phyloP scores from a whole-genome alignment of 1,140 invertebrate species.

The Atta colombica region DNA sequence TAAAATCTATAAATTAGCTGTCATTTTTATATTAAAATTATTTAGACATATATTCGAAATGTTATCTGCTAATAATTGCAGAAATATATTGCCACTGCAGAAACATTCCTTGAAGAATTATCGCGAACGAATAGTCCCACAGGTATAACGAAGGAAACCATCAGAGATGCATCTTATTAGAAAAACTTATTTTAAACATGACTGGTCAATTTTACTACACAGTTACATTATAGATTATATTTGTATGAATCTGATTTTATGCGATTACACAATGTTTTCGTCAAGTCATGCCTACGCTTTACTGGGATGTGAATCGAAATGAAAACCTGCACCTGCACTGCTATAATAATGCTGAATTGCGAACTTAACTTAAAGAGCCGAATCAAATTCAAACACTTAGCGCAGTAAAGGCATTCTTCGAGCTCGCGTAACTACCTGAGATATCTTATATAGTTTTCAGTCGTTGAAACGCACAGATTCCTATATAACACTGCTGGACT shows the following conservation, averaged over 20 bases:
- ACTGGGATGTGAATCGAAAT: conserved; percentile 26
- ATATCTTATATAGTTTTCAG: conserved; percentile 74
- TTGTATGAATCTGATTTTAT: conserved; percentile 58
- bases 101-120: neutral
- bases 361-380: conserved; percentile 21
- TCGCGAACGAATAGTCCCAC: conserved; percentile 9
- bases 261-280: conserved; percentile 55
- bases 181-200: conserved; percentile 46
- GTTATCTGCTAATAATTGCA: neutral
- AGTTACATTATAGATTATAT: conserved; percentile 56
- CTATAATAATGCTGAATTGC: conserved; percentile 2
- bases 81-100: neutral
- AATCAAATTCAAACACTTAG: conserved; percentile 39
- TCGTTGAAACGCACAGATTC: conserved; percentile 68
- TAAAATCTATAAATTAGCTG: conserved; percentile 1
- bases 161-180: neutral
- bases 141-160: conserved; percentile 19
- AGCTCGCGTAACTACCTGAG: conserved; percentile 72
- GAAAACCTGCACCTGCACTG: conserved; percentile 12
- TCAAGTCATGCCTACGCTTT: conserved; percentile 49
- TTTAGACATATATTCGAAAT: neutral
- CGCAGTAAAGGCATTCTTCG: conserved; percentile 63
- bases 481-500: conserved; percentile 61
- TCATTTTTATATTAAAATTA: conserved; percentile 27
- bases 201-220: conserved; percentile 58